These are phyloP conservation scores for Agrotis puta DNA, from an alignment of 2,888 invertebrate species.

Conservation along the genomic window DNA sequence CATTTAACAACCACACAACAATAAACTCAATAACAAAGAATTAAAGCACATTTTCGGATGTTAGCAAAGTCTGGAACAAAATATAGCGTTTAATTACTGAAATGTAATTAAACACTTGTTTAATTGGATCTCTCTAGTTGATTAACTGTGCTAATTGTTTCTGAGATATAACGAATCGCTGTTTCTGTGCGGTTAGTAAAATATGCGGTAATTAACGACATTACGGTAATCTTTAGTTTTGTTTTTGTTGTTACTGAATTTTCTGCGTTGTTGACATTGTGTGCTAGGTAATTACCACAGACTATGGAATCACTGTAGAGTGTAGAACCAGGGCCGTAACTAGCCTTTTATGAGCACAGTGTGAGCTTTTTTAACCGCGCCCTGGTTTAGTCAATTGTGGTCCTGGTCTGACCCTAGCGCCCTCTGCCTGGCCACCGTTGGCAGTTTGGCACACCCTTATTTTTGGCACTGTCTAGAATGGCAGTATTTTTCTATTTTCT, in stretches of 20 bases:
- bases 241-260: constrained; percentile 44
- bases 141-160: constrained; percentile 77
- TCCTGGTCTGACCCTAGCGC: no score
- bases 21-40: constrained; percentile 19
- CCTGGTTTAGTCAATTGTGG: no score
- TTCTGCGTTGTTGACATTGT: constrained; percentile 43
- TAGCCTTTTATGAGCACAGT: no score
- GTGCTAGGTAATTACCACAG: constrained; percentile 8
- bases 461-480: no score
- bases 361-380: no score
- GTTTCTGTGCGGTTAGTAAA: constrained; percentile 56
- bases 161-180: constrained; percentile 71
- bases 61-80: constrained; percentile 36
- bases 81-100: constrained; percentile 77
- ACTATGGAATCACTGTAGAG: background rate
- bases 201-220: constrained; percentile 60
- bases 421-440: no score
- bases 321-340: no score
- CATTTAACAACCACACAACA: constrained; percentile 31
- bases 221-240: constrained; percentile 55
- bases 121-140: constrained; percentile 79
- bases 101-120: constrained; percentile 81
- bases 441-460: no score
- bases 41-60: constrained; percentile 38
- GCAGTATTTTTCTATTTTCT: no score